These are phyloP conservation scores for Apodemia zela DNA, from an alignment of 2,888 invertebrate genomes.

Conservation along the genomic window DNA sequence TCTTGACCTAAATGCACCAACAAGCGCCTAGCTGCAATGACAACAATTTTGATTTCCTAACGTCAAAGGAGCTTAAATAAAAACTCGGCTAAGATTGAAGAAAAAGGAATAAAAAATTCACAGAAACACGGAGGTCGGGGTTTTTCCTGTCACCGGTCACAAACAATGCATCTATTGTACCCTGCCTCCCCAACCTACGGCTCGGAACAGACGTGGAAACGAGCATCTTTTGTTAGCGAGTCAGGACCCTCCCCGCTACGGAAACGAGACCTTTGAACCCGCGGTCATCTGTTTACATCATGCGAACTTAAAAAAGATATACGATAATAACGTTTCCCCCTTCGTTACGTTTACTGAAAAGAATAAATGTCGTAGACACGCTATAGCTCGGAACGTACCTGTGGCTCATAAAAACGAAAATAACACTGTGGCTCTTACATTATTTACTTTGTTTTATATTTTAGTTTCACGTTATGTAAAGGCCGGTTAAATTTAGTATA, in stretches of 20 bases:
- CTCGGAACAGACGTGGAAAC: conserved; percentile 65
- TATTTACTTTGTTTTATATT: conserved; percentile 3
- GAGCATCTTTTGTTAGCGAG: conserved; percentile 76
- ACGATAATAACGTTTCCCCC: conserved; percentile 48
- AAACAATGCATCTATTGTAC: conserved; percentile 77
- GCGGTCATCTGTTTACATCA: conserved; percentile 75
- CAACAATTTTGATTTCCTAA: conserved; percentile 62
- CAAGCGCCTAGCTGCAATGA: conserved; percentile 28
- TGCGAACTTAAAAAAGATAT: conserved; percentile 58
- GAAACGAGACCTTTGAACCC: conserved; percentile 69
- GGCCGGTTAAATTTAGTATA: neutral
- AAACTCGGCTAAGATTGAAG: conserved; percentile 51
- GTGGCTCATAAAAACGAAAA: conserved; percentile 11
- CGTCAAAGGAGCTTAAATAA: conserved; percentile 65
- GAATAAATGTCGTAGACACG: conserved; percentile 26
- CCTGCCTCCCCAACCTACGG: conserved; percentile 42
- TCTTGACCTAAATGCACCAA: conserved; percentile 24
- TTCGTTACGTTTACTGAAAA: conserved; percentile 34
- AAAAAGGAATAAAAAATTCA: conserved; percentile 75
- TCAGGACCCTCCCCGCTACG: conserved; percentile 48
- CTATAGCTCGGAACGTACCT: conserved; percentile 17
- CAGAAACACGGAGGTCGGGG: conserved; percentile 79
- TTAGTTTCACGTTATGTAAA: neutral
- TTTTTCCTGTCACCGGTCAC: conserved; percentile 80
- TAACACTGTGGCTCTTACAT: neutral